These are phyloP conservation scores for Bombus soroeensis DNA, from an alignment of 1,140 invertebrate genomes.

Conservation along the genomic window DNA sequence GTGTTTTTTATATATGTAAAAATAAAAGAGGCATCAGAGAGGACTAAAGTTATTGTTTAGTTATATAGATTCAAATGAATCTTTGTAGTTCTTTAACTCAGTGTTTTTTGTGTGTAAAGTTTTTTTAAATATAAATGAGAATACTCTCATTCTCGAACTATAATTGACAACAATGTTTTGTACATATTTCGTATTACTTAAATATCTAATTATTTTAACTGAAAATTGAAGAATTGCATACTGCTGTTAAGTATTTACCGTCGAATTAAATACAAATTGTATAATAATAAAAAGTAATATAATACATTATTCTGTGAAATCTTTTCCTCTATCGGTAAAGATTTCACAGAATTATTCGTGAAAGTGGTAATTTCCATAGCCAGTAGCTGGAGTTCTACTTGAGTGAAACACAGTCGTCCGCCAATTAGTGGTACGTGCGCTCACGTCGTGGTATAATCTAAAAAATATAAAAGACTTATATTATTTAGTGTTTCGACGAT, in stretches of 20 bases:
- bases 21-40: too few species aligned
- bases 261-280: too few species aligned
- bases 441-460: not conserved
- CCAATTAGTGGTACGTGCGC: not conserved
- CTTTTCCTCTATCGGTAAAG: not conserved
- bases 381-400: not conserved
- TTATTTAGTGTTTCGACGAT: not conserved
- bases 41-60: too few species aligned
- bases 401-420: conserved; percentile 12
- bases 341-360: not conserved
- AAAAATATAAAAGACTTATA: not conserved
- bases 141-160: too few species aligned
- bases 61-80: too few species aligned
- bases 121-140: not conserved
- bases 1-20: too few species aligned
- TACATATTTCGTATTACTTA: not conserved
- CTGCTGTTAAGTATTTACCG: too few species aligned
- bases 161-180: not conserved
- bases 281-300: too few species aligned
- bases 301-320: too few species aligned
- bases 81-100: too few species aligned
- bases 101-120: not conserved
- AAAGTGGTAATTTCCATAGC: not conserved
- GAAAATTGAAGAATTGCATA: too few species aligned
- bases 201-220: not conserved